Evolutionary conservation across 1,140 invertebrate genomes (phyloP).

Genomic region (Papilio glaucus): DNA sequence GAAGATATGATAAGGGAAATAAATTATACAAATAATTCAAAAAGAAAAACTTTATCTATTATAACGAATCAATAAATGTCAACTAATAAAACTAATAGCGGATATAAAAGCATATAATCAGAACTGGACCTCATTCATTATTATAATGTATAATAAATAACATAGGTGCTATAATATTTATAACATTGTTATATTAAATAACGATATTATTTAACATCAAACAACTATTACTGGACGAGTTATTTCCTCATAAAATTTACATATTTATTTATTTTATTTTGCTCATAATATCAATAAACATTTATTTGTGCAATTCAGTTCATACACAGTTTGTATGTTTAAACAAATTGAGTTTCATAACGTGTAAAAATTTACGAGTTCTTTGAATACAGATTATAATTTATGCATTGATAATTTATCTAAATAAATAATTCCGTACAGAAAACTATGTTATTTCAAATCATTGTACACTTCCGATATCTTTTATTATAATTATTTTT

Average conservation of each 20-base stretch:
- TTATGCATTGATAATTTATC: conserved; percentile 1
- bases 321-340: background rate
- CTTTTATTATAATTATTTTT: too few relatives aligned
- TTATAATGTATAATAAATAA: background rate
- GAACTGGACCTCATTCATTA: background rate
- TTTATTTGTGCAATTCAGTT: background rate
- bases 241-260: background rate
- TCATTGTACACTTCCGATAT: too few relatives aligned
- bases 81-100: background rate
- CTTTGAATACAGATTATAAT: background rate
- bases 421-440: background rate
- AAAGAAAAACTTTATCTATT: background rate
- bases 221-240: background rate
- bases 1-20: too few relatives aligned
- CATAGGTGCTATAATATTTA: background rate
- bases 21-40: too few relatives aligned
- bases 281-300: background rate
- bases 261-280: background rate
- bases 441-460: background rate
- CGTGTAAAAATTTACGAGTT: background rate
- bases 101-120: background rate
- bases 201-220: background rate
- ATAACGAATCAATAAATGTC: background rate
- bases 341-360: background rate
- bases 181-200: background rate